Base-by-base conservation (phyloP, 2,113 vertebrate species). In the Sturnus vulgaris region DNA sequence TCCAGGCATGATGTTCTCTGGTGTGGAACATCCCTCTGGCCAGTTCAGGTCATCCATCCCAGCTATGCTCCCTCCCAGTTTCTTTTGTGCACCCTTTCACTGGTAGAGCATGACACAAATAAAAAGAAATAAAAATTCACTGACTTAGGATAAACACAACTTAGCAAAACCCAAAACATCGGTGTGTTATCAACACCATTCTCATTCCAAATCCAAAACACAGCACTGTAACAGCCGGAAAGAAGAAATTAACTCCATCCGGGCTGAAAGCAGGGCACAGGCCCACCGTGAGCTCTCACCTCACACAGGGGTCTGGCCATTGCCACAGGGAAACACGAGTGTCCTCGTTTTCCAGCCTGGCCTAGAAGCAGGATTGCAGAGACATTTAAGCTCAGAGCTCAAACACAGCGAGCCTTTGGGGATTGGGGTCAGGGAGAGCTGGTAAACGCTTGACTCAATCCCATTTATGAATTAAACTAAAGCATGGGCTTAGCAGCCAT, bases 261-360 rank as follows among this genome's bases (percentile, higher is more conserved):
- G 21, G 35, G 70, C 40, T 39, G 40, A 35, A 40, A 61, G 25
- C 28, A 47, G 70, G 53, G 25, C 61, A 21, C 10, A 19, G 47
- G 14, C 37, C 1, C 0, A 0, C 42, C 0, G 2, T 17, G 53
- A 11, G 35, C 11, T 10, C 18, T 46, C 5, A 3, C 23, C 33
- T 44, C 8, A 3, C 1, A 0, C 1, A 21, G 1, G 5, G 17
- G 3, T 30, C 39, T 30, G 18, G 63, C 71, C 27, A 7, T 40
- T 12, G 42, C 33, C 27, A 4, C 1, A 0, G 5, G 55, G 50
- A 30, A n/a, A 14, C 20, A 2, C 6, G 2, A 0, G 1, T n/a
- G 11, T 31, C 79, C 56, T 79, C 10, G 0, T 61, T 56, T 21
- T 18, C 5, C 57, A 47, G 57, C 31, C 68, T 27, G 46, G 80